Evolutionary conservation across 2,113 vertebrate genomes (phyloP), one percentile per base, ranked within the genome.

Genomic region (Vombatus ursinus): DNA sequence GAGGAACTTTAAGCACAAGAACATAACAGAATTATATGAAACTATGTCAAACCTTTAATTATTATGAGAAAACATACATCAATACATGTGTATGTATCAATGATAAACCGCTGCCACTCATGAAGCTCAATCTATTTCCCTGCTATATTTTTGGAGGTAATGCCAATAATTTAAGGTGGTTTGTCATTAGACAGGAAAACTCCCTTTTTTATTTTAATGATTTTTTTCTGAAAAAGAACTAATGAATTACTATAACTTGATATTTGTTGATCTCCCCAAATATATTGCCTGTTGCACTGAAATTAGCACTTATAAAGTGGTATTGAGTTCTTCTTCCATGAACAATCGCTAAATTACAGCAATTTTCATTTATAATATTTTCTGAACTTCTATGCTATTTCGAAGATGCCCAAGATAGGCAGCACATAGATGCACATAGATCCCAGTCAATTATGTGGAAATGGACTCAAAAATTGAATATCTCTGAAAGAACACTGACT

Each of bases 101-200:
- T 84, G 89, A 57, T 49, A 54, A 90, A 28, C 8, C 89, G 48
- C 11, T 61, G 68, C 11, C 37, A 93, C 53, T 94, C 47, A n/a
- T n/a, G 93, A 93, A 93, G 2, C 26, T 28, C 52, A 92, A 7
- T 91, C 50, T 93, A 94, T 23, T 48, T 49, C 89, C 84, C 53
- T n/a, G 52, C 93, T 95, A 93, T 77, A 94, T 96, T 95, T 53
- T 52, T 84, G 84, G 90, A 94, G 48, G 24, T 53, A 90, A 94
- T 93, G 92, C 47, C 26, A 68, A 92, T 95, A 24, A 52, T 57
- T 90, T 93, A 3, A 2, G 47, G n/a, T 61, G 91, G 4, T 44
- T 95, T 61, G 26, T 90, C 37, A 47, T 90, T 89, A n/a, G 12
- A 31, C 77, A 28, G 89, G 53, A 90, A 94, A 89, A 93, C 61